phyloP scores from a whole-genome alignment of 2,113 vertebrate genomes.

The Columba livia region DNA sequence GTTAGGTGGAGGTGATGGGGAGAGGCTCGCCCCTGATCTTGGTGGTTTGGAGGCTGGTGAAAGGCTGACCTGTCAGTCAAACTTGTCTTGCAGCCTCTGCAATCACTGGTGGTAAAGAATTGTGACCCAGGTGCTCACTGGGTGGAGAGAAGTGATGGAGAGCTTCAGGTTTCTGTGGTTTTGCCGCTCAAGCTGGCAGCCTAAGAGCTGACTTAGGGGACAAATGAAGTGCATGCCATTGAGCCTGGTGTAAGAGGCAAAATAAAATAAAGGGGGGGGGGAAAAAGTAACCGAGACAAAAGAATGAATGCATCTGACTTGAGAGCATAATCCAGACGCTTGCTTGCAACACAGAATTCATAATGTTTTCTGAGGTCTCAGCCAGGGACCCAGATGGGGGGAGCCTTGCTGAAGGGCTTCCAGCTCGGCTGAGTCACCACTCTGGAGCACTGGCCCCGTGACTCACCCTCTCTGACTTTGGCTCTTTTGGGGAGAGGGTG shows the following conservation, averaged over 20 bases:
- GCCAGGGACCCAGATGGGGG: background rate
- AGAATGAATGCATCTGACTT: background rate
- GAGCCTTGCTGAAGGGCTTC: slow-evolving; percentile 14
- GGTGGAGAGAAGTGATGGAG: background rate
- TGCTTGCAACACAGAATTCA: background rate
- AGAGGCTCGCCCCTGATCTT: background rate
- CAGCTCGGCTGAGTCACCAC: background rate
- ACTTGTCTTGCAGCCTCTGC: background rate
- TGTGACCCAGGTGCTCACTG: background rate
- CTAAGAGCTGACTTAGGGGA: background rate
- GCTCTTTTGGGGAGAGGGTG: background rate
- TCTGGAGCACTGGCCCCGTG: background rate
- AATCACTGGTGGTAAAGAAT: background rate
- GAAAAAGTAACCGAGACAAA: background rate
- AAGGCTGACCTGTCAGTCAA: background rate
- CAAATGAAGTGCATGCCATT: background rate
- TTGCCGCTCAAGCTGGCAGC: background rate
- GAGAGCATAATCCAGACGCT: background rate
- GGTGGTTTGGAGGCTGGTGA: background rate
- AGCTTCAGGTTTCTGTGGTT: background rate
- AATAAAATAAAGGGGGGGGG: fast-evolving
- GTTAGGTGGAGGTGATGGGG: background rate
- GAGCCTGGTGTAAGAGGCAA: background rate
- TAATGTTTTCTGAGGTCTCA: background rate
- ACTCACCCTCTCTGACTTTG: slow-evolving; percentile 8